A percentile compares a stretch with the other conserved stretches of the same genome.
These are phyloP conservation scores for Coenobita brevimanus DNA, from an alignment of 1,140 invertebrate species.

Conservation along the genomic window DNA sequence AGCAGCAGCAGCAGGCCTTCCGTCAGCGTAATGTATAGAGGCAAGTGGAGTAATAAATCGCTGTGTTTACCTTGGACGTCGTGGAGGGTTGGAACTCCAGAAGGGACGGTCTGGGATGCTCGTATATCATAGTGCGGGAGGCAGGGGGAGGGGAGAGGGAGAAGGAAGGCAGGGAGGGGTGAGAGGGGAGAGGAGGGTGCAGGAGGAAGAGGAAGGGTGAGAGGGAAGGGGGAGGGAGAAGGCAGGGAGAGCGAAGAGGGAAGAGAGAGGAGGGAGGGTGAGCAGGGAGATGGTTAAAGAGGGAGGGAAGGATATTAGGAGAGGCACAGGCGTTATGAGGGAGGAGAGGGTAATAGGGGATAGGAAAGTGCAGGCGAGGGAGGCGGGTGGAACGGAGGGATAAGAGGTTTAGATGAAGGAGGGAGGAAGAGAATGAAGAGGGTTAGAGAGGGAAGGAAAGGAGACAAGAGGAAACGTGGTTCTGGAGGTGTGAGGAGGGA, in stretches of 20 bases:
- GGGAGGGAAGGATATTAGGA: neutral
- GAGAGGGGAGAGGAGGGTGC: neutral
- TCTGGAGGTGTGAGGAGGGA: neutral
- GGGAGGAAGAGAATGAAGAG: too few species aligned
- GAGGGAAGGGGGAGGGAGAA: neutral
- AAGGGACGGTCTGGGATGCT: conserved; percentile 21
- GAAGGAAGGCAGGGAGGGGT: neutral
- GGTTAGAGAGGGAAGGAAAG: neutral
- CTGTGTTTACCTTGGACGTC: conserved; percentile 59
- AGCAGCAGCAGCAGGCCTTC: conserved; percentile 36
- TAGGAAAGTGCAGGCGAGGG: neutral
- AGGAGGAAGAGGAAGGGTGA: neutral
- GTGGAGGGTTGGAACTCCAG: conserved; percentile 42
- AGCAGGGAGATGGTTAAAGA: neutral
- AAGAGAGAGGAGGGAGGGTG: too few species aligned
- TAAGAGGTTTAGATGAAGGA: too few species aligned
- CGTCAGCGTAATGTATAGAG: conserved; percentile 63
- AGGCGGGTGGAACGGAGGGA: neutral
- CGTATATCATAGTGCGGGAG: conserved; percentile 46
- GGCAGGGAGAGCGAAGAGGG: neutral
- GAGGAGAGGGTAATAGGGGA: neutral
- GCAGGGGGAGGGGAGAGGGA: neutral
- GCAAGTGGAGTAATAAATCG: conserved; percentile 62
- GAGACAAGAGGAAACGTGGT: too few species aligned
- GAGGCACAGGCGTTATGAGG: neutral